These are phyloP conservation scores for Mimas tiliae DNA, from an alignment of 2,888 invertebrate genomes.

Conservation along the genomic window DNA sequence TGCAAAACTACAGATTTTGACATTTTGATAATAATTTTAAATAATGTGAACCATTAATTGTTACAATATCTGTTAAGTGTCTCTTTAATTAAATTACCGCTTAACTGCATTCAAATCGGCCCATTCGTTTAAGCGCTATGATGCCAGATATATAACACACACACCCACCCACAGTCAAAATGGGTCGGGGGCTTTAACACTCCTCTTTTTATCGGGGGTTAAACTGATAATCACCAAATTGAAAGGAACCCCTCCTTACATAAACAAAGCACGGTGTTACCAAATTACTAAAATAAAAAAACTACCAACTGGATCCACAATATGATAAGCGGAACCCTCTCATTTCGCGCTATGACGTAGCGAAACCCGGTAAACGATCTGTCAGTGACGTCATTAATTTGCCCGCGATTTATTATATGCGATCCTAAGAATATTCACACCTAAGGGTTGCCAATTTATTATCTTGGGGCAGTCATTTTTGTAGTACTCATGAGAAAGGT, in stretches of 20 bases:
- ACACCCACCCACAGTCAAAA: too few species aligned
- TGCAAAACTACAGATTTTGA: too few species aligned
- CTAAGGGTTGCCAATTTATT: constrained; percentile 29
- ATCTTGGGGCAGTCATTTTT: background rate
- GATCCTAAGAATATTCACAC: constrained; percentile 58
- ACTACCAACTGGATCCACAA: constrained; percentile 49
- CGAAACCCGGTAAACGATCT: constrained; percentile 77
- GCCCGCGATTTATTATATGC: constrained; percentile 74
- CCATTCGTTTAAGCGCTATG: too few species aligned
- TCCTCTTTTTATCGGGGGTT: too few species aligned
- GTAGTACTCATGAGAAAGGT: background rate
- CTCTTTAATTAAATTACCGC: too few species aligned
- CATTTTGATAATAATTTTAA: too few species aligned
- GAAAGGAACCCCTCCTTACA: background rate
- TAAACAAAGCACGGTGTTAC: constrained; percentile 5
- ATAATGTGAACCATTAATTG: too few species aligned
- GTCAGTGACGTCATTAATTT: constrained; percentile 79
- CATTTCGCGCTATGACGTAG: constrained; percentile 74
- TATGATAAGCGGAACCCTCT: constrained; percentile 45
- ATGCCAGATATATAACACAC: too few species aligned
- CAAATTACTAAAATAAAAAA: constrained; percentile 31
- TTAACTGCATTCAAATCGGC: too few species aligned
- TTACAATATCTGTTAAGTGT: too few species aligned
- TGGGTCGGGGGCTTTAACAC: too few species aligned
- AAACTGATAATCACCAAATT: background rate